Evolutionary conservation across 1,140 invertebrate genomes (phyloP).

Genomic region (Cydia strobilella): DNA sequence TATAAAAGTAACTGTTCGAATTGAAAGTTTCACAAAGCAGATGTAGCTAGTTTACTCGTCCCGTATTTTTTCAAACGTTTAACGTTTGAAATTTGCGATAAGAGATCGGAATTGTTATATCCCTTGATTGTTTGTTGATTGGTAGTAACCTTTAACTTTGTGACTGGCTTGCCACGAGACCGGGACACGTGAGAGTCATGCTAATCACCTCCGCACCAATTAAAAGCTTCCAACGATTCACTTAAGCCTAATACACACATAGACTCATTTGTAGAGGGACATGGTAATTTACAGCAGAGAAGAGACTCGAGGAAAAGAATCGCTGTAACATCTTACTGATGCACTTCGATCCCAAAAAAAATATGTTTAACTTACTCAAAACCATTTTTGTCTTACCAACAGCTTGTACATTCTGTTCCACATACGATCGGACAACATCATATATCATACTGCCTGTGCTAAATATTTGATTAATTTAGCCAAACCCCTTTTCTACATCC

Average conservation of each 20-base stretch:
- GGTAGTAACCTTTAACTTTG: conserved; percentile 41
- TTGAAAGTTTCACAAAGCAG: neutral
- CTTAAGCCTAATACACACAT: conserved; percentile 11
- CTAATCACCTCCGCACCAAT: conserved; percentile 27
- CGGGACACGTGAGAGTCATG: conserved; percentile 40
- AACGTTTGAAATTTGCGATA: neutral
- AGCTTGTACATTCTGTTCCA: neutral
- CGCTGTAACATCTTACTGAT: neutral
- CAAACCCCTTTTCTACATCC: neutral
- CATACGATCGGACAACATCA: neutral
- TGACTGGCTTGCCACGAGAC: conserved; percentile 42
- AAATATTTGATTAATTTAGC: neutral
- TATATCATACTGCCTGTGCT: neutral
- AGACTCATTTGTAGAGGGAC: neutral
- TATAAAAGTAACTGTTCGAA: neutral
- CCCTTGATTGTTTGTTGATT: conserved; percentile 36
- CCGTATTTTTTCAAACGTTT: no score
- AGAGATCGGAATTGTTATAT: neutral
- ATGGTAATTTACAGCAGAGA: neutral
- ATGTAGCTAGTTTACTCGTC: conserved; percentile 4
- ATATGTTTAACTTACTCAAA: no score
- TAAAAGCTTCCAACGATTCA: conserved; percentile 32
- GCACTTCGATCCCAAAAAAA: neutral
- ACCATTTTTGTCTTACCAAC: no score
- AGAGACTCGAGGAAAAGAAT: neutral